These are phyloP conservation scores for Holothuria glaberrima DNA, from an alignment of 35 echinoderm and acorn worm genomes.

Conservation along the genomic window DNA sequence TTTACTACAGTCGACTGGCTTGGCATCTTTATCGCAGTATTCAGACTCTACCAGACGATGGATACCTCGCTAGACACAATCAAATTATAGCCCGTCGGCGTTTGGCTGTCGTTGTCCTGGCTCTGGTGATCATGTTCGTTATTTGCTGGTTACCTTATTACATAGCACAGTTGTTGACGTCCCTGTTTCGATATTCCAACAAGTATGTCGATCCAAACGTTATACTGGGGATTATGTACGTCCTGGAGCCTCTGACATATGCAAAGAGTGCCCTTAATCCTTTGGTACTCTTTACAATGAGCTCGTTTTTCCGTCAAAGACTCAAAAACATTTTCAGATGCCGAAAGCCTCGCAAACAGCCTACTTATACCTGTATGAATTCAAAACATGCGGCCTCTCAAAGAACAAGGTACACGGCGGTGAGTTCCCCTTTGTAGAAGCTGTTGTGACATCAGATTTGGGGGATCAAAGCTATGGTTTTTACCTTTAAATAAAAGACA, in stretches of 20 bases:
- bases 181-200: neutral
- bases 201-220: constrained; percentile 25
- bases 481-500: too few species aligned
- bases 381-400: constrained; percentile 49
- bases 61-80: constrained; percentile 42
- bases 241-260: constrained; percentile 13
- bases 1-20: constrained; percentile 56
- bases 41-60: constrained; percentile 49
- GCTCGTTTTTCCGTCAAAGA: constrained; percentile 39
- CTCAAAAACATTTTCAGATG: constrained; percentile 28
- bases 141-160: constrained; percentile 47
- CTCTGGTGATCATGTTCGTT: constrained; percentile 47
- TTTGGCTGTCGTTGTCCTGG: constrained; percentile 43
- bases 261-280: constrained; percentile 51
- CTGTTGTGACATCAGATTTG: neutral
- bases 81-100: constrained; percentile 36
- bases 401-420: constrained; percentile 23
- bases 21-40: constrained; percentile 51
- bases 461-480: neutral
- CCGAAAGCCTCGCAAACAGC: neutral
- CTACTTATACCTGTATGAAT: constrained; percentile 38
- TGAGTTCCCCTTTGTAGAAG: constrained; percentile 17
- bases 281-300: constrained; percentile 37
- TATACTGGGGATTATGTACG: constrained; percentile 4
- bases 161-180: neutral